phyloP scores from a whole-genome alignment of 2,888 invertebrate genomes.

The Seira sanloemensis region DNA sequence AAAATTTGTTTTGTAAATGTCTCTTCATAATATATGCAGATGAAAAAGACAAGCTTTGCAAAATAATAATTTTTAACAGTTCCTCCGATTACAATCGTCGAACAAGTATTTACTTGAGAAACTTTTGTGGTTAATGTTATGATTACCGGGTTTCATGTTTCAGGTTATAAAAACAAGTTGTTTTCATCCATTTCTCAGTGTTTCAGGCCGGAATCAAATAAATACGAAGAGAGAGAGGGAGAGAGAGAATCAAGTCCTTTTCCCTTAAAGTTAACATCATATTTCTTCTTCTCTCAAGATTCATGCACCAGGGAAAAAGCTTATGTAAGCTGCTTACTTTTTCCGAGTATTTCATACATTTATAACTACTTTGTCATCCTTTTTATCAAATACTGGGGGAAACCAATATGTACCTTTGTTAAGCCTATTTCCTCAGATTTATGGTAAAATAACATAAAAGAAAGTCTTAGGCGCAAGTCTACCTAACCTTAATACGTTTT shows the following conservation, averaged over 20 bases:
- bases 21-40: background rate
- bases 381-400: no score
- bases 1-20: background rate
- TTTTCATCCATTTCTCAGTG: no score
- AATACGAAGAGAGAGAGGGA: no score
- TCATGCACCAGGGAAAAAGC: no score
- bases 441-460: background rate
- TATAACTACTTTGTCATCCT: no score
- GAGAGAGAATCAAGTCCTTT: slow-evolving; percentile 50
- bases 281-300: slow-evolving; percentile 24
- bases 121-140: slow-evolving; percentile 18
- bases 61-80: no score
- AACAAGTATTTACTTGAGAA: no score
- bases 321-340: background rate
- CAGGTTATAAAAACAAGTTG: no score
- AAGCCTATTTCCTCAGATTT: background rate
- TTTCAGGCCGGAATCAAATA: no score
- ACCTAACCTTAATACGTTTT: background rate
- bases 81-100: no score
- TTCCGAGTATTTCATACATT: no score
- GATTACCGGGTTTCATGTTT: slow-evolving; percentile 19
- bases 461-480: background rate
- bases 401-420: background rate
- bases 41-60: no score
- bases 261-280: slow-evolving; percentile 53